A percentile compares a stretch with the other conserved stretches of the same genome.
Evolutionary conservation across 2,113 vertebrate genomes (phyloP).

Genomic region (Diadophis punctatus): DNA sequence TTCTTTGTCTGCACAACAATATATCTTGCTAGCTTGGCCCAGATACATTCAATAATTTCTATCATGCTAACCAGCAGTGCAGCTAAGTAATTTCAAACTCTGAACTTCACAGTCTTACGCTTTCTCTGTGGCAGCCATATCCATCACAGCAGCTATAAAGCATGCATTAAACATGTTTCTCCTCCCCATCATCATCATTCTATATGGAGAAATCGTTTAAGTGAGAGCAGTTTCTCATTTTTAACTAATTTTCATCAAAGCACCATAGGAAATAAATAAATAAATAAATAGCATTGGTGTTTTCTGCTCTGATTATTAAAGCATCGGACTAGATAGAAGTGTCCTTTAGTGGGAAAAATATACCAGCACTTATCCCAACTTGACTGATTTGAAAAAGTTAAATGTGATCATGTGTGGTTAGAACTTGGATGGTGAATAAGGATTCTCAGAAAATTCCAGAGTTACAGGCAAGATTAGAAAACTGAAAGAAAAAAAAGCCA

Average conservation of each 20-base stretch:
- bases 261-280: not conserved
- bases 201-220: not conserved
- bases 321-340: not conserved
- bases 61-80: not conserved
- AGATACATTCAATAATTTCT: not conserved
- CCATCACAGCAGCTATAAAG: not conserved
- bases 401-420: not conserved
- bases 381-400: not conserved
- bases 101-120: not conserved
- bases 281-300: not conserved
- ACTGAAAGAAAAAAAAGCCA: not conserved
- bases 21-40: not conserved
- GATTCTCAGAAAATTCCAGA: not conserved
- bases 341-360: not conserved
- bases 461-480: not conserved
- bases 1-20: not conserved
- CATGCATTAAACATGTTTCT: not conserved
- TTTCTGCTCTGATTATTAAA: not conserved
- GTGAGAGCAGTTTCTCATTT: not conserved
- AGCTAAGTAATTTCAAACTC: not conserved
- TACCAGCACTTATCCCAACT: not conserved
- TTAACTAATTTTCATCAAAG: not conserved
- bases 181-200: not conserved
- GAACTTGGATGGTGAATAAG: not conserved
- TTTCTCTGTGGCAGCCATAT: not conserved